Conservation (phyloP, 2,797 vertebrate species). For the Eulemur coronatus region DNA sequence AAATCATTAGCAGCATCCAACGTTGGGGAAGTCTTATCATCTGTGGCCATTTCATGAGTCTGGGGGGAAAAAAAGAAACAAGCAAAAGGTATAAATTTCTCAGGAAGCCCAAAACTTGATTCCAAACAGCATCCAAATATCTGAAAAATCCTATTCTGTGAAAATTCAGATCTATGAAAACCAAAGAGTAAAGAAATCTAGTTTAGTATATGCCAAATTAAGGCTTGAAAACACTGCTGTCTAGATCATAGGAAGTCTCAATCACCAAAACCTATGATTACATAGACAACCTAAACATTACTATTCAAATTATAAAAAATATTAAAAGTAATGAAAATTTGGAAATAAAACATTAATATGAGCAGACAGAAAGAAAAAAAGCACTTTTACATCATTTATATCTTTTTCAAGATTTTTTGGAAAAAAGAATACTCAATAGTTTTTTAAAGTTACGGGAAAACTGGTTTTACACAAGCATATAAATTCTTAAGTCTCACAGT, state of each 20-base stretch:
- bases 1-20: conserved; percentile 90
- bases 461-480: conserved; percentile 4
- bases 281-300: not conserved
- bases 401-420: not conserved
- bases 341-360: conserved; percentile 16
- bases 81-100: not conserved
- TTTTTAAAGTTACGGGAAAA: conserved; percentile 13
- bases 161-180: conserved; percentile 19
- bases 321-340: conserved; percentile 29
- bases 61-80: conserved; percentile 71
- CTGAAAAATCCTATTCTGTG: not conserved
- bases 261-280: not conserved
- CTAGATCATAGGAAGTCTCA: not conserved
- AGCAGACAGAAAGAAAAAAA: conserved; percentile 3
- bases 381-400: not conserved
- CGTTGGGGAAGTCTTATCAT: conserved; percentile 91
- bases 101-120: not conserved
- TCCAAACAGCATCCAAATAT: conserved; percentile 1
- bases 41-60: conserved; percentile 94
- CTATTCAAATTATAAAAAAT: conserved; percentile 32
- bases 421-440: not conserved
- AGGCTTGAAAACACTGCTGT: not conserved
- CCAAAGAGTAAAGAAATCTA: not conserved
- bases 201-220: not conserved
- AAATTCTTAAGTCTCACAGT: conserved; percentile 2